phyloP scores from a whole-genome alignment of 2,113 vertebrate species.

The Oreotrochilus melanogaster region DNA sequence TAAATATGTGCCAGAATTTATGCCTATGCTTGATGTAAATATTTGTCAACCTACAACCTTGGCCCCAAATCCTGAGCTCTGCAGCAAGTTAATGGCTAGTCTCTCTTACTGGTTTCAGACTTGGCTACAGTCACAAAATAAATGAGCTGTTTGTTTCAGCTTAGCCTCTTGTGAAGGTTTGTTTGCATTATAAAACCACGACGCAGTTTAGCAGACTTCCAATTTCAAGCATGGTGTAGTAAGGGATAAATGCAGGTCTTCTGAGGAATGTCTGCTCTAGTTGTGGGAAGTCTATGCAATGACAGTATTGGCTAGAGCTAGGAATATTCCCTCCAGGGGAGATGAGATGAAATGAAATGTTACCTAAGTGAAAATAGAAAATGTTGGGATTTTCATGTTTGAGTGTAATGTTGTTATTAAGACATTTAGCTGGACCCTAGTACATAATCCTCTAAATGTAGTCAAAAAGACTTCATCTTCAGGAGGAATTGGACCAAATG shows the following conservation, averaged over 20 bases:
- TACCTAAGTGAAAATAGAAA: not conserved
- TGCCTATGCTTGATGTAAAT: not conserved
- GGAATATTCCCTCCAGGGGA: not conserved
- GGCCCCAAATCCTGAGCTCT: not conserved
- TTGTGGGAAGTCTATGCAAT: not conserved
- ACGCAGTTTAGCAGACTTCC: slow-evolving; percentile 1
- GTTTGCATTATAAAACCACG: slow-evolving; percentile 40
- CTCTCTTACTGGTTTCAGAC: not conserved
- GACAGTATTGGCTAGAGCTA: not conserved
- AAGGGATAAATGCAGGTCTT: not conserved
- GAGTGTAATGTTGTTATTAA: not conserved
- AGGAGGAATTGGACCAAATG: not conserved
- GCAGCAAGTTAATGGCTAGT: not conserved
- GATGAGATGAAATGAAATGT: not conserved
- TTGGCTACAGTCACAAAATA: slow-evolving; percentile 47
- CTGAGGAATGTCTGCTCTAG: not conserved
- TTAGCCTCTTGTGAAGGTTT: slow-evolving; percentile 6
- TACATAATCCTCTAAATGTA: not conserved
- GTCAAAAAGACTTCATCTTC: not conserved
- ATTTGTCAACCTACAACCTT: not conserved
- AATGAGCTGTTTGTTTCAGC: slow-evolving; percentile 60
- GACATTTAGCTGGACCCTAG: not conserved
- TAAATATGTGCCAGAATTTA: not conserved
- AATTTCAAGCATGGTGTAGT: not conserved
- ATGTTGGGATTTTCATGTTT: not conserved